Base-by-base conservation (phyloP, 2,797 vertebrate species). In the Rhinatrema bivittatum region DNA sequence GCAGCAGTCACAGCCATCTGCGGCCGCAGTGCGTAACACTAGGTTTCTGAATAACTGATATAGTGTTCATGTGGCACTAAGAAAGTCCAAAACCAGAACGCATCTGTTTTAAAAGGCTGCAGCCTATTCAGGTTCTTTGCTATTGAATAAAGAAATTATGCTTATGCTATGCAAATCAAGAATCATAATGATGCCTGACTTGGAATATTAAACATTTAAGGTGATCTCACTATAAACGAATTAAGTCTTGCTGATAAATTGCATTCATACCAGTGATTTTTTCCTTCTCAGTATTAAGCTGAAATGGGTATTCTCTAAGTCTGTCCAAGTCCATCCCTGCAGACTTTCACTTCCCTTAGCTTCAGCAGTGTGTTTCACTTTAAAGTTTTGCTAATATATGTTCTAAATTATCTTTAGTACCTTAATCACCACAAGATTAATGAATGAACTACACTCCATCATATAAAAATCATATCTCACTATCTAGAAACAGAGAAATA, bases 351-450 rank as follows among this genome's bases (percentile, higher is more conserved):
- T 61, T 60, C 36, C 42, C 37, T 27, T 7, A 57, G 26, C 16
- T 50, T 21, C 23, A 16, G 32, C 40, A 53, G 11, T 33, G 7
- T 46, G 29, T 59, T 55, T 64, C 52, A 45, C 24, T 38, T 61
- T 56, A 40, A 36, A 48, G 32, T 46, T 49, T 43, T 45, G 37
- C 33, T 19, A 53, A 63, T 42, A 60, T 15, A 2, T 13, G 32
- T 42, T 50, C 38, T 56, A 51, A 63, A 69, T 70, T 59, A 40
- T 23, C 25, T 39, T 63, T 50, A 50, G 60, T 62, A 49, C 33
- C 26, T 50, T 47, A 50, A 61, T 64, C 54, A 68, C 41, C 16
- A 21, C 32, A 46, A 36, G 38, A 58, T 16, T 45, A 53, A 50
- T 61, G 53, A 68, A 46, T 46, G 54, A 53, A 39, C 50, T 56